A percentile compares a stretch with the other conserved stretches of the same genome.
Conservation (phyloP, 2,888 invertebrate genomes). For the Siphlonurus alternatus region DNA sequence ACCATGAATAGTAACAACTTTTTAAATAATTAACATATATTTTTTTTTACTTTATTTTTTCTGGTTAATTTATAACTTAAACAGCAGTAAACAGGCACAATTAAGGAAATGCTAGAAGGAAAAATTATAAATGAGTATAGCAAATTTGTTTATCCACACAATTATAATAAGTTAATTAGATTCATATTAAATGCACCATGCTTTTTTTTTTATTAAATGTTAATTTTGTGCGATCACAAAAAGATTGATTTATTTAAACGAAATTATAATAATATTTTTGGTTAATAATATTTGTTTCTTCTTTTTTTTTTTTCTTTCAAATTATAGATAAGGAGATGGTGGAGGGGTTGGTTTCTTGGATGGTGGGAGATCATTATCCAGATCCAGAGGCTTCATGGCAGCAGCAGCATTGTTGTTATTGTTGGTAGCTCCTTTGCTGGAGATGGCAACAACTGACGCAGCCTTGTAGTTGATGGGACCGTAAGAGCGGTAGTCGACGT, state of each 20-base stretch:
- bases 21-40: neutral
- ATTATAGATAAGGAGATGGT: neutral
- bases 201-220: neutral
- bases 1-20: neutral
- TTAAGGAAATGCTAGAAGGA: neutral
- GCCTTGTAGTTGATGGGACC: conserved; percentile 86
- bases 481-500: conserved; percentile 75
- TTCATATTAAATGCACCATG: neutral
- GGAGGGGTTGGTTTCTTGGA: neutral
- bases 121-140: too few relatives aligned
- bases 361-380: neutral
- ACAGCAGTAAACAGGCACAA: neutral
- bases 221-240: neutral
- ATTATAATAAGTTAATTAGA: too few relatives aligned
- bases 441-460: conserved; percentile 61
- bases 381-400: neutral
- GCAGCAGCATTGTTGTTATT: neutral
- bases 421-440: neutral
- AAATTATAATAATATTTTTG: neutral
- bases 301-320: neutral
- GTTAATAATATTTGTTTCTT: neutral
- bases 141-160: too few relatives aligned
- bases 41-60: too few relatives aligned
- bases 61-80: too few relatives aligned
- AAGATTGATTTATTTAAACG: neutral